Base-by-base conservation (phyloP, 53 echinoderm and acorn worm species). In the Actinopyga echinites region DNA sequence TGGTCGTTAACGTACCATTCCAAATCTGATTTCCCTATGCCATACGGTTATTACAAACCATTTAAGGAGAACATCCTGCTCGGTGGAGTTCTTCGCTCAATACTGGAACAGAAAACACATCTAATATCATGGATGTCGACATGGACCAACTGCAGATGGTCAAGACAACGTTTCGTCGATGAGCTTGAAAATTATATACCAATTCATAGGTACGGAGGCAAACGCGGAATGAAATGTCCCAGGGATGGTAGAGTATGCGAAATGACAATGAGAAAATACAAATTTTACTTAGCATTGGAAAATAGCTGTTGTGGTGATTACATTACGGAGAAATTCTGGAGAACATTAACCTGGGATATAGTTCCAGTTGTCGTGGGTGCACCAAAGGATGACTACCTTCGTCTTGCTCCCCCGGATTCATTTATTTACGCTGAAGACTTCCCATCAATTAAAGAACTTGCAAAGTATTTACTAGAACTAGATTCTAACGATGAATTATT, bases 261-360 rank as follows among this genome's bases (percentile, higher is more conserved):
- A 15, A 71, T 43, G 20, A 79, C 71, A 38, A 66, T 79, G 57
- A 20, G 57, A 8, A 40, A 63, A 0, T 87, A 87, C 65, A 91
- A 91, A 59, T 91, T 91, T 84, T 84, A 84, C 56, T 82, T 91
- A 3, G 80, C 91, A 2, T 75, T 91, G 15, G 91, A 91, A 66
- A 91, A 91, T 38, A 83, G 82, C 31, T 62, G 80, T 21, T 91
- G 91, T 63, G 83, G 67, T 2, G 87, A 91, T 20, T 91, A 91
- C 29, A 87, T 91, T 55, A 84, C 91, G 26, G 91, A 91, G 64
- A 91, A 91, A 61, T 83, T 91, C 30, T 91, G 91, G 91, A 87
- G 87, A 30, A 60, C 54, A 13, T 81, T 91, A 0, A 30, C 24
- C 0, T 49, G 38, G 10, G 91, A 82, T 2, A 60, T 49, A 6